phyloP scores from a whole-genome alignment of 2,113 vertebrate genomes.

The Boleophthalmus pectinirostris region DNA sequence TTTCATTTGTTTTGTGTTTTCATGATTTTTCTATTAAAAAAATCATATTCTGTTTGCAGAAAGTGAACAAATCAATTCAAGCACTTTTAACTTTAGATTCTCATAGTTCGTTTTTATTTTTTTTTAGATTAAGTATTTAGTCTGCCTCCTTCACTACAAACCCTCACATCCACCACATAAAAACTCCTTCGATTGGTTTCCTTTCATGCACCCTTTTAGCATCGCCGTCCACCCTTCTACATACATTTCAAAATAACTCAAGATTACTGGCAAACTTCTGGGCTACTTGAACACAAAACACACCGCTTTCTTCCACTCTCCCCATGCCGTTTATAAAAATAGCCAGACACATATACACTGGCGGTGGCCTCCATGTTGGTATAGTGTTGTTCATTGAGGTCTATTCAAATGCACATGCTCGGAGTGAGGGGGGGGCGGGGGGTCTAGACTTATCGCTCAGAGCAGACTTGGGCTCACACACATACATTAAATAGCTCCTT shows the following conservation, averaged over 20 bases:
- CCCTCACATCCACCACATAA: neutral
- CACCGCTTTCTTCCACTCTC: neutral
- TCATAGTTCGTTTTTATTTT: too few relatives aligned
- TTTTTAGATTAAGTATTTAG: neutral
- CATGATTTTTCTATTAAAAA: too few relatives aligned
- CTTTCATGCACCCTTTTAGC: neutral
- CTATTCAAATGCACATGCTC: slow-evolving; percentile 45
- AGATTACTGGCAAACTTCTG: neutral
- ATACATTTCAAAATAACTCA: neutral
- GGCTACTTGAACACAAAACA: neutral
- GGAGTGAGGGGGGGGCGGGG: slow-evolving; percentile 54
- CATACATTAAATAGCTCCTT: slow-evolving; percentile 58
- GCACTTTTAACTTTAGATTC: too few relatives aligned
- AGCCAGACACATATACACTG: neutral
- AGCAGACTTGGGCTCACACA: slow-evolving; percentile 56
- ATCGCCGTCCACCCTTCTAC: neutral
- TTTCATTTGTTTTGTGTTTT: too few relatives aligned
- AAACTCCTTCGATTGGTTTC: neutral
- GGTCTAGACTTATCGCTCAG: slow-evolving; percentile 66
- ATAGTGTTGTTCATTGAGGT: slow-evolving; percentile 26
- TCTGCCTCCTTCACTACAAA: neutral
- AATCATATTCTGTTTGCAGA: too few relatives aligned
- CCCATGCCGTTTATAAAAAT: neutral
- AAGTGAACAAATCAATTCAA: too few relatives aligned
- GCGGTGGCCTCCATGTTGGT: slow-evolving; percentile 10